Evolutionary conservation across 2,888 invertebrate species (phyloP).

Genomic region (Bombyx huttoni): DNA sequence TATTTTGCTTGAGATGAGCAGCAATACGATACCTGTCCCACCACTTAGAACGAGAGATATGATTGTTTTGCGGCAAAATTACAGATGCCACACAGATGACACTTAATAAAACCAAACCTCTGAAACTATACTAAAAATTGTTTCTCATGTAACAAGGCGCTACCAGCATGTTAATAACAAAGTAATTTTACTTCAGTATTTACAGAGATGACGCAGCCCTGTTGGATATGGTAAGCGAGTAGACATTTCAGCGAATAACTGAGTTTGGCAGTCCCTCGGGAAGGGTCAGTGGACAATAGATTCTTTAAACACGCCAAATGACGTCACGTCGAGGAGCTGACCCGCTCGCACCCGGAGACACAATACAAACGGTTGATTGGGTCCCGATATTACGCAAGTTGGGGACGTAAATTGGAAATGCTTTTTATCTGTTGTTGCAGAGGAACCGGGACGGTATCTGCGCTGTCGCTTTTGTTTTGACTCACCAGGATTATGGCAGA

Average conservation of each 20-base stretch:
- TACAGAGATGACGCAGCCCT: background rate
- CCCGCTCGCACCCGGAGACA: background rate
- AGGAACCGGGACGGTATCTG: background rate
- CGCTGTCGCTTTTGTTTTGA: too few relatives aligned
- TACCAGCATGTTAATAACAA: too few relatives aligned
- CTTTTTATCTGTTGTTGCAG: background rate
- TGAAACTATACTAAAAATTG: too few relatives aligned
- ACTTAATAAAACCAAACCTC: too few relatives aligned
- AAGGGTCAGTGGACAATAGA: constrained; percentile 20
- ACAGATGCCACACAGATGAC: too few relatives aligned
- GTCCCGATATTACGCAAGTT: background rate
- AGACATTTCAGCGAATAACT: constrained; percentile 17
- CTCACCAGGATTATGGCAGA: too few relatives aligned
- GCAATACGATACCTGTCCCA: too few relatives aligned
- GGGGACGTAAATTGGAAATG: constrained; percentile 2
- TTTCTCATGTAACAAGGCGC: too few relatives aligned
- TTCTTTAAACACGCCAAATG: constrained; percentile 24
- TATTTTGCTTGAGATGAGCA: too few relatives aligned
- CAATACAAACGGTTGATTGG: background rate
- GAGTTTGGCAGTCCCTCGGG: constrained; percentile 16
- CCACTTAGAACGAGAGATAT: too few relatives aligned
- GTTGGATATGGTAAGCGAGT: constrained; percentile 10
- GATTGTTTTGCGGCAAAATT: too few relatives aligned
- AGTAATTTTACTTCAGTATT: too few relatives aligned
- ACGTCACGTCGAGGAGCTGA: constrained; percentile 21